phyloP scores from a whole-genome alignment of 2,113 vertebrate genomes.

The Poeciliopsis retropinna region DNA sequence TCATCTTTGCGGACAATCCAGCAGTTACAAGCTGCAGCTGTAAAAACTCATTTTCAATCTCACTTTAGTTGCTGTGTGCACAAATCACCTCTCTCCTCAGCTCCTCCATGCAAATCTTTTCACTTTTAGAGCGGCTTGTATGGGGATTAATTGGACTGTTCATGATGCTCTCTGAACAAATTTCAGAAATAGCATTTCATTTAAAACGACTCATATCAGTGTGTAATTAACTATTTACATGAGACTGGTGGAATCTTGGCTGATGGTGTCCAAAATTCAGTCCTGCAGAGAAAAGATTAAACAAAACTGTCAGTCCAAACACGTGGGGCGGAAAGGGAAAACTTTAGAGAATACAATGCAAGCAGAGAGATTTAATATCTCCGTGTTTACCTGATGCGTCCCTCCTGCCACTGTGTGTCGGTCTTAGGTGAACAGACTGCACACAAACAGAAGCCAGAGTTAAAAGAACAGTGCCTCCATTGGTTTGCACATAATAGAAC shows the following conservation, averaged over 20 bases:
- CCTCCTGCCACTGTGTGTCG: constrained; percentile 33
- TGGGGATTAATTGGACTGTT: constrained; percentile 19
- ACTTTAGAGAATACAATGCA: neutral
- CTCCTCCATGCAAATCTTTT: constrained; percentile 13
- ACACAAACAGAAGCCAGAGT: constrained; percentile 9
- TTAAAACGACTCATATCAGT: constrained; percentile 54
- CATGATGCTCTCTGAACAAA: constrained; percentile 5
- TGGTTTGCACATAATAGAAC: too few species aligned
- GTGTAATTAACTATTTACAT: constrained; percentile 66
- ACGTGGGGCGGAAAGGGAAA: neutral
- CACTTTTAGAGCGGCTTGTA: constrained; percentile 2
- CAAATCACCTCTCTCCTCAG: neutral
- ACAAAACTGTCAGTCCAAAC: neutral
- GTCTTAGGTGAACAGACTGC: constrained; percentile 81
- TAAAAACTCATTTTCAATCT: constrained; percentile 13
- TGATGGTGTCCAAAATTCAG: constrained; percentile 35
- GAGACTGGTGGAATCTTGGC: constrained; percentile 33
- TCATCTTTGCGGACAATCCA: constrained; percentile 56
- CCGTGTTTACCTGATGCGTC: constrained; percentile 48
- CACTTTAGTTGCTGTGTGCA: neutral
- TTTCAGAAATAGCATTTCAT: constrained; percentile 35
- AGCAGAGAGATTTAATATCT: neutral
- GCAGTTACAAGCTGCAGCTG: constrained; percentile 58
- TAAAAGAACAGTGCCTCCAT: neutral
- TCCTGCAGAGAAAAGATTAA: constrained; percentile 32